Percentiles rank a stretch among this genome's conserved stretches.
Conservation (phyloP, 2,888 invertebrate species). For the Orthonychiurus folsomi region DNA sequence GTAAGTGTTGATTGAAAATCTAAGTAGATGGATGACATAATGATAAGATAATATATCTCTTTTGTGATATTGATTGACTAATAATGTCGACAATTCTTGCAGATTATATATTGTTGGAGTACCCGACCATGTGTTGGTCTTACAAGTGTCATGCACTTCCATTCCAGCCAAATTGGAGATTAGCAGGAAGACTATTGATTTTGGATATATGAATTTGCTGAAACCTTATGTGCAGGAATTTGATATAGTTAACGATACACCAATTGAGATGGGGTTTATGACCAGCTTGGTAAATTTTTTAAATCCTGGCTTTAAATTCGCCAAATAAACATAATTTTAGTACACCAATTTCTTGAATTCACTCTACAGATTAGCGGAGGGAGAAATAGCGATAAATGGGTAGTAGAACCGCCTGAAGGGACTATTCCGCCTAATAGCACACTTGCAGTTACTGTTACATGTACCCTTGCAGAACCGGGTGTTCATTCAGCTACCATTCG, state of each 20-base stretch:
- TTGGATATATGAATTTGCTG: not conserved
- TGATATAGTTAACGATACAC: not conserved
- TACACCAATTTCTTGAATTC: no score
- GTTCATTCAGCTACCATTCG: not conserved
- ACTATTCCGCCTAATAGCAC: not conserved
- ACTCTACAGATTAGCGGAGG: constrained; percentile 2
- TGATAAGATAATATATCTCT: no score
- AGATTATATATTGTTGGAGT: not conserved
- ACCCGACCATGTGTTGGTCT: not conserved
- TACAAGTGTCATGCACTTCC: not conserved
- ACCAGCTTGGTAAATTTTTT: no score
- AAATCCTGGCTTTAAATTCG: no score
- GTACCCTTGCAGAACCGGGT: not conserved
- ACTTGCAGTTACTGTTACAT: not conserved
- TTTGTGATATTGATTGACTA: no score
- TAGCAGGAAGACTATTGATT: not conserved
- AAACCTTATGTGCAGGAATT: not conserved
- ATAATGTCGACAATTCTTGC: not conserved
- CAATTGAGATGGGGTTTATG: no score
- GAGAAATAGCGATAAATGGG: constrained; percentile 3
- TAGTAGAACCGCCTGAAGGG: not conserved
- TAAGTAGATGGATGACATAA: no score
- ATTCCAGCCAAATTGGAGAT: not conserved
- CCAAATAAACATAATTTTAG: no score
- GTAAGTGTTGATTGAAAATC: no score